Base-by-base conservation (phyloP, 2,888 invertebrate genomes). In the Hartigia nigra region DNA sequence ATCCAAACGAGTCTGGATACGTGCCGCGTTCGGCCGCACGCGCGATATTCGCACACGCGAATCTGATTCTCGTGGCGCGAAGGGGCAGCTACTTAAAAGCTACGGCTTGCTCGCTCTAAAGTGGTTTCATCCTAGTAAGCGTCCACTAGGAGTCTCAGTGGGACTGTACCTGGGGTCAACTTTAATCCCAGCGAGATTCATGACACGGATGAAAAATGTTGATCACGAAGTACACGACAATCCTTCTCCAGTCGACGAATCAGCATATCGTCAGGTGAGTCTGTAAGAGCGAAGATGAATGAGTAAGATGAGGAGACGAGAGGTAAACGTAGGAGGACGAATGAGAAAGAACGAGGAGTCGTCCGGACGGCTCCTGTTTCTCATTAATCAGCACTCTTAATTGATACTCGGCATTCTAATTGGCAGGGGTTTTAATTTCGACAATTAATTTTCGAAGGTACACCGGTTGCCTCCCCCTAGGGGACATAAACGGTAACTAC, bases 201-300 rank as follows among this genome's bases (percentile, higher is more conserved):
- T 35, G 77, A 37, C 70, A 34, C 74, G 69, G 74, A 74, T 37
- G 76, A 82, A 88, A 92, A 85, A 95, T 95, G 95, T 92, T 95
- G 90, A 95, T 95, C 90, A 95, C 95, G 34, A 94, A 95, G 88
- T 95, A 95, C 87, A 95, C 95, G n/a, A 93, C 95, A 76, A 93
- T 95, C 80, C 89, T 95, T 87, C 91, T 95, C 92, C 95, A 95
- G 90, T 94, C 95, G 80, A 94, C 94, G n/a, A 92, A 92, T 85
- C 90, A 88, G 77, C 90, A 88, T 77, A 87, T 90, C 76, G 85
- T 88, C 81, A 86, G 90, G 90, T 90, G 84, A 88, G 90, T 78
- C 34, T 5, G 75, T 23, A 12, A 5, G 72, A 34, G 31, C 12
- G 72, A 34, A 72, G 72, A 72, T 4, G 34, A 72, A 32, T 34